Evolutionary conservation across 2,888 invertebrate genomes (phyloP).

Genomic region (Caradrina kadenii): DNA sequence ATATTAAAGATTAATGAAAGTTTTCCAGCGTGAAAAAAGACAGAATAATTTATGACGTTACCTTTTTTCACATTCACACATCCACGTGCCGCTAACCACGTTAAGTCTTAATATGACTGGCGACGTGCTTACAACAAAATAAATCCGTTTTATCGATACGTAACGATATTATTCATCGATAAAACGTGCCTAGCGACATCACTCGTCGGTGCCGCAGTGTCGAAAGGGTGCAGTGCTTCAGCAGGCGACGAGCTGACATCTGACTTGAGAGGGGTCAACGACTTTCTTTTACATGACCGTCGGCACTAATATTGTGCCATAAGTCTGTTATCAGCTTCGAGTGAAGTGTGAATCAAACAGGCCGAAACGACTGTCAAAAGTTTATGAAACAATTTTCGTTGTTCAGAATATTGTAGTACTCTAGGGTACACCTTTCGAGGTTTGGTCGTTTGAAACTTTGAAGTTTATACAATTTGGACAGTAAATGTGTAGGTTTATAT

Average conservation of each 20-base stretch:
- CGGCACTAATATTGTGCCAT: slow-evolving; percentile 60
- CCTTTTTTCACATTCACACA: slow-evolving; percentile 16
- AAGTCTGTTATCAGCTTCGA: slow-evolving; percentile 66
- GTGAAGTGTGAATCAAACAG: slow-evolving; percentile 59
- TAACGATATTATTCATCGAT: slow-evolving; percentile 63
- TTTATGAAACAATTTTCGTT: slow-evolving; percentile 31
- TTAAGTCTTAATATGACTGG: slow-evolving; percentile 32
- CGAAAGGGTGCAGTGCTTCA: slow-evolving; percentile 88
- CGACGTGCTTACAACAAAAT: slow-evolving; percentile 39
- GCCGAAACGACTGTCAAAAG: slow-evolving; percentile 41
- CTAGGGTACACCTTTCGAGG: slow-evolving; percentile 20
- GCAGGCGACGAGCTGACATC: slow-evolving; percentile 81
- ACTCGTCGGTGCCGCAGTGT: slow-evolving; percentile 84
- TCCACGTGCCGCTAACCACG: slow-evolving; percentile 32
- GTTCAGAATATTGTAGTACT: slow-evolving; percentile 14
- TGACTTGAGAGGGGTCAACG: slow-evolving; percentile 84
- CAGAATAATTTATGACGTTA: slow-evolving; percentile 29
- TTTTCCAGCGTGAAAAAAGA: not conserved
- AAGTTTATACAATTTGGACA: not conserved
- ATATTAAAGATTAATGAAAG: slow-evolving; percentile 16
- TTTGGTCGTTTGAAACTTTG: slow-evolving; percentile 6
- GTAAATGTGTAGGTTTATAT: not conserved
- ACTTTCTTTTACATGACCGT: slow-evolving; percentile 73
- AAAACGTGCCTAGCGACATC: slow-evolving; percentile 62
- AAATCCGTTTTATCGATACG: slow-evolving; percentile 52